A percentile compares a stretch with the other conserved stretches of the same genome.
Evolutionary conservation across 2,113 vertebrate genomes (phyloP).

Genomic region (Craseonycteris thonglongyai): DNA sequence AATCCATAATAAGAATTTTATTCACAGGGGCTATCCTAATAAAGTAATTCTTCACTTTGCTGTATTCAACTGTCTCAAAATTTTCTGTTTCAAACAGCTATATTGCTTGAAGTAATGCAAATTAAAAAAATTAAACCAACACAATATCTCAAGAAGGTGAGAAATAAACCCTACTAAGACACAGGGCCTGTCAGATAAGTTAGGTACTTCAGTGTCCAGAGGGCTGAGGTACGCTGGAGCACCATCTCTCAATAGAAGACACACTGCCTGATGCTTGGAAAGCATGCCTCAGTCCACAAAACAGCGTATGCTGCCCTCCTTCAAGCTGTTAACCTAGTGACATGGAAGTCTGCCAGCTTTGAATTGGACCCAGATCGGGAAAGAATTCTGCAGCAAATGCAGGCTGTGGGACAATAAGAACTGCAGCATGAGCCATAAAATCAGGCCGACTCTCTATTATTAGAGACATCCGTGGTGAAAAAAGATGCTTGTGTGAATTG

Average conservation of each 20-base stretch:
- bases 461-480: neutral
- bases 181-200: neutral
- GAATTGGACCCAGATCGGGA: neutral
- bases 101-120: conserved; percentile 63
- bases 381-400: neutral
- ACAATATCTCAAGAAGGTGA: neutral
- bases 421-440: neutral
- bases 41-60: conserved; percentile 29
- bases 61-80: conserved; percentile 46
- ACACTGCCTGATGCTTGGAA: neutral
- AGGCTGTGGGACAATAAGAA: neutral
- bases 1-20: neutral
- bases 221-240: neutral
- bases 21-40: neutral
- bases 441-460: neutral
- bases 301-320: neutral
- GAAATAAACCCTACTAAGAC: neutral
- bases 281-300: neutral
- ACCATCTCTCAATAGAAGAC: neutral
- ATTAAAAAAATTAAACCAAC: neutral
- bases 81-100: conserved; percentile 59
- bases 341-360: neutral
- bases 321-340: neutral
- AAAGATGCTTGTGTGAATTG: neutral
- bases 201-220: neutral